Percentiles rank a stretch among this genome's conserved stretches.
Conservation (phyloP, 2,797 vertebrate species). For the Poeciliopsis turneri region DNA sequence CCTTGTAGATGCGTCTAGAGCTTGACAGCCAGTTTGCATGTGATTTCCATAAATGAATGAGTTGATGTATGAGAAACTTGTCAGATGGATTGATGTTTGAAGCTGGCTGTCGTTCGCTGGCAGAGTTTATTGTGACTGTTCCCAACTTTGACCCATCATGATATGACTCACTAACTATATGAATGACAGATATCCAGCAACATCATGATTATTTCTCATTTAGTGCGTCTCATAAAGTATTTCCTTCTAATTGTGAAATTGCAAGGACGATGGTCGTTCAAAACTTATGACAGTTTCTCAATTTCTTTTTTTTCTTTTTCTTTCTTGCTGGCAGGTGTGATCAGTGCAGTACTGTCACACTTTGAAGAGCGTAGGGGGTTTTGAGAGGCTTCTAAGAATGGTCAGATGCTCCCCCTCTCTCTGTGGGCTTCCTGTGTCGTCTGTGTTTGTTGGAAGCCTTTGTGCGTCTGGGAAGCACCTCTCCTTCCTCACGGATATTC, state of each 20-base stretch:
- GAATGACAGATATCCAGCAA: conserved; percentile 38
- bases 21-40: conserved; percentile 57
- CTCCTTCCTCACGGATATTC: conserved; percentile 26
- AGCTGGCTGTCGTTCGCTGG: conserved; percentile 58
- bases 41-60: conserved; percentile 63
- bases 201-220: conserved; percentile 22
- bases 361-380: conserved; percentile 59
- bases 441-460: conserved; percentile 40
- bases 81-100: conserved; percentile 64
- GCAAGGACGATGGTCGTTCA: conserved; percentile 26
- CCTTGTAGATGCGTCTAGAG: conserved; percentile 31
- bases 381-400: conserved; percentile 66
- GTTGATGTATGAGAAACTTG: conserved; percentile 69
- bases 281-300: conserved; percentile 26
- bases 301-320: conserved; percentile 38
- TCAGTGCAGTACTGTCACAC: conserved; percentile 70
- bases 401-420: conserved; percentile 62
- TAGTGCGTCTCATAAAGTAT: neutral
- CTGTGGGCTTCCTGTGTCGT: conserved; percentile 45
- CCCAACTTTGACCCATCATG: conserved; percentile 40
- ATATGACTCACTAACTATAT: conserved; percentile 21
- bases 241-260: conserved; percentile 19
- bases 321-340: conserved; percentile 59
- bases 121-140: conserved; percentile 45
- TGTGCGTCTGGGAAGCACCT: conserved; percentile 59